These are phyloP conservation scores for Plumapathes pennacea DNA, from an alignment of 92 coral and sea anemone species.

Conservation along the genomic window DNA sequence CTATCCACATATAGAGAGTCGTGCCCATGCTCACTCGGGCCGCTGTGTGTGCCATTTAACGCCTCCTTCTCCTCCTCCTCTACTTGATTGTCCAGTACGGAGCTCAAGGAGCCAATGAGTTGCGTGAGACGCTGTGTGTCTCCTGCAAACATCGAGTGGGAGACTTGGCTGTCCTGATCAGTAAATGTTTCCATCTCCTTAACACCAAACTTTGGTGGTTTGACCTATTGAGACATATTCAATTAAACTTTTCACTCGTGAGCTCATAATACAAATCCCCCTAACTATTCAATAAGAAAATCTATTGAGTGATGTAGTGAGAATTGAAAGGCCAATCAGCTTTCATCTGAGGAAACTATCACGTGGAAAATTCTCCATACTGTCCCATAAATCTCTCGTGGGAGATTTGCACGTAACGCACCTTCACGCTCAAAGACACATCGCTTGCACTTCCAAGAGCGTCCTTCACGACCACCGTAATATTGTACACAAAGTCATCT, in stretches of 20 bases:
- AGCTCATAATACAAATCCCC: no score
- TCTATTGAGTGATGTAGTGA: no score
- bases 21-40: neutral
- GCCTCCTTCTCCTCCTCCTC: neutral
- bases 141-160: constrained; percentile 62
- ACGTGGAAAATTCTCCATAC: no score
- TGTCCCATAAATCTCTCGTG: no score
- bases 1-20: no score
- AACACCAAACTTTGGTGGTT: no score
- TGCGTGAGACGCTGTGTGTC: constrained; percentile 60
- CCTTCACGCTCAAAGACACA: constrained; percentile 11
- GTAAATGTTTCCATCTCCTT: no score
- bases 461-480: constrained; percentile 45
- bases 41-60: neutral
- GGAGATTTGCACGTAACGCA: constrained; percentile 6
- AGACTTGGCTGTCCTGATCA: constrained; percentile 42
- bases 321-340: no score
- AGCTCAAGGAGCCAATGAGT: constrained; percentile 24
- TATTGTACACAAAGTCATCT: constrained; percentile 13
- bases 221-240: no score
- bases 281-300: no score
- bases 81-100: constrained; percentile 23
- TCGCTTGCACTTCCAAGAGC: constrained; percentile 21
- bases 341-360: no score
- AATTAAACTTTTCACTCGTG: no score